A percentile compares a stretch with the other conserved stretches of the same genome.
Conservation (phyloP, 2,797 vertebrate genomes). For the Mormyrus hasselquistii region DNA sequence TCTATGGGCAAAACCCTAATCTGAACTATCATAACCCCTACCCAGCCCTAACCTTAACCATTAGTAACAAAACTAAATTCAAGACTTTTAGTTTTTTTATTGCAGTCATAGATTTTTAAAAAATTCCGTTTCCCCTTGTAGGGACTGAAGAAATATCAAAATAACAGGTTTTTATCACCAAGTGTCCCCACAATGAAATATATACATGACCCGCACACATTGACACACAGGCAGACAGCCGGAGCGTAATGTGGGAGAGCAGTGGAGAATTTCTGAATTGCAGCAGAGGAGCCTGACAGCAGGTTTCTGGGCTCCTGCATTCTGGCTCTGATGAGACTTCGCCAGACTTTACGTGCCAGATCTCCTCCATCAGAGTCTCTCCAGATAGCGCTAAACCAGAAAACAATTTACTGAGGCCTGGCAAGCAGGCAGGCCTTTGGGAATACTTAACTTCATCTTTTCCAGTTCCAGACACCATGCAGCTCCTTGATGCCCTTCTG, state of each 20-base stretch:
- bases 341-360: neutral
- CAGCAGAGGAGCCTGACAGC: neutral
- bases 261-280: neutral
- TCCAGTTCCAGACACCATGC: neutral
- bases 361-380: neutral
- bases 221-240: neutral
- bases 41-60: neutral
- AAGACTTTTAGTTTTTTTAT: neutral
- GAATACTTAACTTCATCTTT: constrained; percentile 2
- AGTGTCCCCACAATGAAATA: neutral
- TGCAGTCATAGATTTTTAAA: neutral
- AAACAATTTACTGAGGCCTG: constrained; percentile 3
- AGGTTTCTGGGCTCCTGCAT: neutral
- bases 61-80: neutral
- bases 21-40: neutral
- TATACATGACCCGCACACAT: neutral
- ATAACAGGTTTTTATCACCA: neutral
- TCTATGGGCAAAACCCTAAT: neutral
- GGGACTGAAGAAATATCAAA: neutral
- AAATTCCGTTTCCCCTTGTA: neutral
- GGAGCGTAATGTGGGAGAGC: neutral
- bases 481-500: neutral
- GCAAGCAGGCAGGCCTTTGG: neutral
- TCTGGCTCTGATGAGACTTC: neutral
- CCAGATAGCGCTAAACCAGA: neutral